A percentile compares a stretch with the other conserved stretches of the same genome.
These are phyloP conservation scores for Cecidostiba fungosa DNA, from an alignment of 2,888 invertebrate genomes.

Conservation along the genomic window DNA sequence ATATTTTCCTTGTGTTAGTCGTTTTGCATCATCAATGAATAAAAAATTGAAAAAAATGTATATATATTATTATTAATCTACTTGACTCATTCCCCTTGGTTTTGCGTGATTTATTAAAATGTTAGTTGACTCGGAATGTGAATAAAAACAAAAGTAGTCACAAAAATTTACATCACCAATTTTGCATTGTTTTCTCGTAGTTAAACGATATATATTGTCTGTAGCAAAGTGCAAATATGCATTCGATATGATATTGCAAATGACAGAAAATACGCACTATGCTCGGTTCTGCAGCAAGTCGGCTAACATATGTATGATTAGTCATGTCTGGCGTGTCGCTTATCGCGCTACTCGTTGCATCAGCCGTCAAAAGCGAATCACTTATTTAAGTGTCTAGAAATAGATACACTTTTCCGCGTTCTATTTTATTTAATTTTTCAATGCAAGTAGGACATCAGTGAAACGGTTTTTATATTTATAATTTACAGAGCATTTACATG, in stretches of 20 bases:
- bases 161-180: background rate
- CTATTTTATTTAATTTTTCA: background rate
- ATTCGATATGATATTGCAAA: background rate
- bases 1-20: background rate
- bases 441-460: background rate
- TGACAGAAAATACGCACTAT: background rate
- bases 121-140: background rate
- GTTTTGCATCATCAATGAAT: background rate
- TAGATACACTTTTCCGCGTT: background rate
- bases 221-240: background rate
- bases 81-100: background rate
- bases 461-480: background rate
- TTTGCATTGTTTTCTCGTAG: background rate
- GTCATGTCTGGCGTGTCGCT: slow-evolving; percentile 29
- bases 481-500: background rate
- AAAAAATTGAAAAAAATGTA: background rate
- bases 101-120: background rate
- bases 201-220: background rate
- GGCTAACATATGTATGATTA: slow-evolving; percentile 4
- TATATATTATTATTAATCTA: background rate
- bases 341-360: slow-evolving; percentile 44
- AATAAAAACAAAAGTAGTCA: background rate
- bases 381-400: slow-evolving; percentile 4
- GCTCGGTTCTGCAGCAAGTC: background rate
- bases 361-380: slow-evolving; percentile 11